A percentile compares a stretch with the other conserved stretches of the same genome.
Conservation (phyloP, 2,888 invertebrate species). For the Euphydryas editha region DNA sequence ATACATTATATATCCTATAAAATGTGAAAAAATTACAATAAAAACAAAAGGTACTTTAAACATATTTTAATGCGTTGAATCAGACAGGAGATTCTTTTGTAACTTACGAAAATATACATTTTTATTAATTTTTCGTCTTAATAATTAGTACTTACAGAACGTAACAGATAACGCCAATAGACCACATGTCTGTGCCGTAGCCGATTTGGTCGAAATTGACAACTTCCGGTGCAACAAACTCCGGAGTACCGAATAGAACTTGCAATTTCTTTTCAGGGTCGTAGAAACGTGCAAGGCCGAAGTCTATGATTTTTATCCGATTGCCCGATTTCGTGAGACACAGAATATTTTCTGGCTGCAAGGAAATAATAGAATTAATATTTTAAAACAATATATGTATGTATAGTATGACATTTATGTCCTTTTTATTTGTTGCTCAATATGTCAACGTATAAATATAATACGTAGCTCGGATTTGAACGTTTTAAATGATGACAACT, state of each 20-base stretch:
- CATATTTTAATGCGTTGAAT: too few species aligned
- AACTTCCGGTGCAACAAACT: slow-evolving; percentile 99
- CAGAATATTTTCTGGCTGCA: slow-evolving; percentile 98
- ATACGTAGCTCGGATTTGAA: not conserved
- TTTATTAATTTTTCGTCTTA: not conserved
- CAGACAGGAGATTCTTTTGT: too few species aligned
- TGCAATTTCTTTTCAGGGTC: slow-evolving; percentile 96
- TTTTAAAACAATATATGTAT: not conserved
- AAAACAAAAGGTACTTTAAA: too few species aligned
- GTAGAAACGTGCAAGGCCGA: slow-evolving; percentile 96
- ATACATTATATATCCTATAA: too few species aligned
- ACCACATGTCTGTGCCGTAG: slow-evolving; percentile 99
- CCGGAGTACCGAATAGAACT: slow-evolving; percentile 98
- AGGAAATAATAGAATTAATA: slow-evolving; percentile 15
- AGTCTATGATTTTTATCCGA: slow-evolving; percentile 99
- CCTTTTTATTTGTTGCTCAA: not conserved
- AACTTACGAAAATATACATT: too few species aligned
- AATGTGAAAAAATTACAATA: too few species aligned
- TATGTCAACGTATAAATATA: not conserved
- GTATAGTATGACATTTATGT: not conserved
- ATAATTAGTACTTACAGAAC: slow-evolving; percentile 92
- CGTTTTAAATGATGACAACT: not conserved
- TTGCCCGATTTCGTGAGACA: slow-evolving; percentile 98
- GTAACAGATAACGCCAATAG: slow-evolving; percentile 98
- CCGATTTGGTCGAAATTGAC: slow-evolving; percentile 99